Evolutionary conservation across 2,888 invertebrate genomes (phyloP), one percentile per base, ranked within the genome.

Genomic region (Drosophila testacea): DNA sequence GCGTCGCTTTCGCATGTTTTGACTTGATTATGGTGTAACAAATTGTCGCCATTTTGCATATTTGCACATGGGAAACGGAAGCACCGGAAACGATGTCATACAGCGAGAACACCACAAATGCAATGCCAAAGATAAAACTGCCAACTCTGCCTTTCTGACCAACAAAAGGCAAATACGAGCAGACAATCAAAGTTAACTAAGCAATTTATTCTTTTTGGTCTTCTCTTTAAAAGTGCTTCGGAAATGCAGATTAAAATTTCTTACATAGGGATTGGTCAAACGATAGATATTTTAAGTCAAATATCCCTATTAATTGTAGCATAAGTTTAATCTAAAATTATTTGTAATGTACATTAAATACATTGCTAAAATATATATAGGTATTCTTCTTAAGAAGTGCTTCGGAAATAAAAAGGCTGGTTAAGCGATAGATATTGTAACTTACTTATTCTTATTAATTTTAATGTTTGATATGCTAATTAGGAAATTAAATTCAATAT

Each of bases 21-120:
- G 86, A 88, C 85, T 89, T 89, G 85, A 86, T 86, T 86, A 89
- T 85, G 88, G 88, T 80, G 73, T 85, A 84, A 89, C 86, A 89
- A 86, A 89, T 86, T 88, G 89, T 81, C 78, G 71, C 74, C 81
- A 84, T 82, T 89, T 87, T 89, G 76, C 82, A 86, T 85, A 86
- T 77, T 73, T 61, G 69, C 70, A 67, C 64, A 62, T 62, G 51
- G 59, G 55, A 73, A 72, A 48, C 69, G 65, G 65, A 81, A 71
- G 67, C 57, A 63, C 55, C 67, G 59, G 62, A 50, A 50, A 36
- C 50, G 50, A 36, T 52, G 42, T 34, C 60, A 59, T 38, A 55
- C 50, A 36, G 39, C 62, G 9, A 64, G 59, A 52, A 52, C 9
- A 38, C 52, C 39, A 50, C 65, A 38, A 57, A 16, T 57, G 59